phyloP scores from a whole-genome alignment of 2,797 vertebrate species.

The Poecilia wingei region DNA sequence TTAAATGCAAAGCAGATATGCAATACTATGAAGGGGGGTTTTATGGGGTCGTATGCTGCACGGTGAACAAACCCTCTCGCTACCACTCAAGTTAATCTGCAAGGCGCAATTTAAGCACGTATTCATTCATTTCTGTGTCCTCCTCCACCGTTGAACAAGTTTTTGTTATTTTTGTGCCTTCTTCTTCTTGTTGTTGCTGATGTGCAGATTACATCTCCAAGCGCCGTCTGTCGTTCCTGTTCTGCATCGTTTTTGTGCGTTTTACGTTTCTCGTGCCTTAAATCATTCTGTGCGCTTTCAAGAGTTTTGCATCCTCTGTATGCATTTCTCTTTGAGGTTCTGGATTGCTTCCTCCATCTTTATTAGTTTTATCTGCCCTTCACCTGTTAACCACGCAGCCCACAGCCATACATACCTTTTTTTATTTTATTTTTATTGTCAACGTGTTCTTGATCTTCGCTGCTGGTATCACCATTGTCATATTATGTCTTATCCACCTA shows the following conservation, averaged over 20 bases:
- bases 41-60: not conserved
- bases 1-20: constrained; percentile 3
- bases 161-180: not conserved
- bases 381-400: constrained; percentile 2
- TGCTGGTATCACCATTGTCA: not conserved
- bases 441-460: not conserved
- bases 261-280: not conserved
- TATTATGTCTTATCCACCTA: not conserved
- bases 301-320: no score
- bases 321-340: not conserved
- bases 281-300: not conserved
- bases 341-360: not conserved
- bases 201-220: not conserved
- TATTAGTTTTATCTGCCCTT: constrained; percentile 1
- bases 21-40: not conserved
- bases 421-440: not conserved
- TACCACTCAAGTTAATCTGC: not conserved
- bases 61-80: not conserved
- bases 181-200: no score
- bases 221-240: not conserved
- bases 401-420: not conserved
- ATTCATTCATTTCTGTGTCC: not conserved
- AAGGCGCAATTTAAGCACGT: not conserved
- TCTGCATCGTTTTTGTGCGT: not conserved
- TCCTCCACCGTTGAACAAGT: not conserved